These are phyloP conservation scores for Cryptomyrus ogoouensis DNA, from an alignment of 2,113 vertebrate genomes.

Conservation along the genomic window DNA sequence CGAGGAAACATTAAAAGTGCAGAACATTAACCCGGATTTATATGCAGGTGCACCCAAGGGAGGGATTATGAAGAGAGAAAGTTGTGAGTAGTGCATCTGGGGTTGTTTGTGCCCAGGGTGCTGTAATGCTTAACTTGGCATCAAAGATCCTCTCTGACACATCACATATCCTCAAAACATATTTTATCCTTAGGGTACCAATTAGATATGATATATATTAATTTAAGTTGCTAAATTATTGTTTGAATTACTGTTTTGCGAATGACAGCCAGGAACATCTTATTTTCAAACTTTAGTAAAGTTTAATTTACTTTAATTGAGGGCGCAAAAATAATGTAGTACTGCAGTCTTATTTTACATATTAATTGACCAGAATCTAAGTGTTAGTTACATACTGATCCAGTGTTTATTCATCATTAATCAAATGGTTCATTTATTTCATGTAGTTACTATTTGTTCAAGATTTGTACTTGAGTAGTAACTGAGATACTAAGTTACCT, in stretches of 20 bases:
- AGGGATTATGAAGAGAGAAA: background rate
- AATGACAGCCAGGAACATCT: background rate
- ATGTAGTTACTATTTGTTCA: background rate
- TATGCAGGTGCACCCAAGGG: background rate
- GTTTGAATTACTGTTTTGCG: background rate
- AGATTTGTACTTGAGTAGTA: background rate
- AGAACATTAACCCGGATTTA: background rate
- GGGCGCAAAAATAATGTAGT: no score
- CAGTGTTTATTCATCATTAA: background rate
- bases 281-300: background rate
- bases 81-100: background rate
- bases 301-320: background rate
- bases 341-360: background rate
- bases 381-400: background rate
- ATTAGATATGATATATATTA: background rate
- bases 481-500: background rate
- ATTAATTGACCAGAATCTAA: background rate
- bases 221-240: background rate
- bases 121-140: background rate
- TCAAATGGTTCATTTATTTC: background rate
- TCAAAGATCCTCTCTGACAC: background rate
- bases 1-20: conserved; percentile 3
- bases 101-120: background rate
- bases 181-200: background rate
- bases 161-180: background rate